Base-by-base conservation (phyloP, 1,140 invertebrate species). In the Argopecten irradians region DNA sequence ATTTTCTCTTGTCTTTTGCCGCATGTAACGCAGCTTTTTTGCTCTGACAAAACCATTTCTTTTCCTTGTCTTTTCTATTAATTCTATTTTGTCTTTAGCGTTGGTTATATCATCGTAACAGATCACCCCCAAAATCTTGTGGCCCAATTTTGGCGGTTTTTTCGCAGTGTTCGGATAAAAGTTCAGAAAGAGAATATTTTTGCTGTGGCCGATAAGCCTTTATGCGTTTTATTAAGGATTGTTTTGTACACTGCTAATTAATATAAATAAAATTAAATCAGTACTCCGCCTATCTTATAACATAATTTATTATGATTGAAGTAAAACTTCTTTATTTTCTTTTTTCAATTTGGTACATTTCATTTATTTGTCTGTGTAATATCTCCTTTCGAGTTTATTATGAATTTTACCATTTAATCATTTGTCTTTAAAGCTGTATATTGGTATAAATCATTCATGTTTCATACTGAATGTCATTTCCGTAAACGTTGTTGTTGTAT, bases 11-110 rank as follows among this genome's bases (percentile, higher is more conserved):
- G 82, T 55, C 34, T 71, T n/a, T 8, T 82, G 55, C 34, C 86
- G 28, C 86, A n/a, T 71, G 83, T 16, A 87, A 16, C 1, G 71
- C 71, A n/a, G 86, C 33, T 32, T 82, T 28, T 87, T 34, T 41
- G 82, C 83, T 22, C 71, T 32, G 86, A 87, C 35, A 87, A 87
- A 36, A 87, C 71, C 86, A 87, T 87, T 41, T 33, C 39, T 82
- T 82, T 22, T n/a, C 83, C 34, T 22, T 32, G n/a, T n/a, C n/a
- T n/a, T 87, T 46, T 35, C 35, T n/a, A 0, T 39, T 34, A 87
- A 34, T 28, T 35, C 36, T 34, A 86, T 14, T 9, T 22, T 85
- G 41, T 46, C 43, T 46, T 11, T 46, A 2, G 43, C 13, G 13
- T 11, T 19, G 13, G 43, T 28, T 85, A 84, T 16, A 34, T 11